Base-by-base conservation (phyloP, 1,140 invertebrate genomes). In the Musca domestica region DNA sequence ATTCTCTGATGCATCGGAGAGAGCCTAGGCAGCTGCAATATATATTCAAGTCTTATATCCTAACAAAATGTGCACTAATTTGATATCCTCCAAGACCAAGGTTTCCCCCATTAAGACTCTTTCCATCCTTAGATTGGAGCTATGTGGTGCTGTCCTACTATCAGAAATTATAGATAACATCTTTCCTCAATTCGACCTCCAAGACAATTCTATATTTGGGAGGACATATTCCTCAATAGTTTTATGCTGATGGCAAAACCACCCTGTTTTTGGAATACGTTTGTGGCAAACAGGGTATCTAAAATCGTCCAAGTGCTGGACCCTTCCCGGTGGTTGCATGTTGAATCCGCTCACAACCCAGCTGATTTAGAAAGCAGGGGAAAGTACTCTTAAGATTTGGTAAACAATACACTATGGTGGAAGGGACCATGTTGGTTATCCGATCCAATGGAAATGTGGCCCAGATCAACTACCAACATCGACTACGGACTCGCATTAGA, bases 1-100 rank as follows among this genome's bases (percentile, higher is more conserved):
- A 20, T 83, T 82, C 68, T 67, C 72, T 2, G 82, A 83, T 69
- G 75, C 80, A 0, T 81, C 77, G 2, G 70, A 72, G 48, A 27
- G 66, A 20, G 74, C 78, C 12, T 81, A 80, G 34, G 75, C 76
- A 3, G 74, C 78, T 2, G 73, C 74, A 58, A 20, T 78, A n/a
- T 83, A 83, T 72, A 22, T 82, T 2, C 70, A 77, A 41, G 10
- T 30, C 4, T 19, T 23, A n/a, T 51, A 64, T 20, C 20, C 6
- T 3, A 15, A 48, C 52, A 30, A 17, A 12, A 56, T 54, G 1
- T 30, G n/a, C n/a, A 52, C 65, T 2, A 48, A 14, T 46, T 34
- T 73, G 6, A n/a, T 72, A 19, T 67, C 67, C 41, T 46, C 70
- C 6, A 70, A 72, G 51, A 63, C 69, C 2, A 52, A 68, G 10